Percentiles rank a stretch among this genome's conserved stretches.
phyloP scores from a whole-genome alignment of 2,888 invertebrate species.

The Taphrorychus bicolor region DNA sequence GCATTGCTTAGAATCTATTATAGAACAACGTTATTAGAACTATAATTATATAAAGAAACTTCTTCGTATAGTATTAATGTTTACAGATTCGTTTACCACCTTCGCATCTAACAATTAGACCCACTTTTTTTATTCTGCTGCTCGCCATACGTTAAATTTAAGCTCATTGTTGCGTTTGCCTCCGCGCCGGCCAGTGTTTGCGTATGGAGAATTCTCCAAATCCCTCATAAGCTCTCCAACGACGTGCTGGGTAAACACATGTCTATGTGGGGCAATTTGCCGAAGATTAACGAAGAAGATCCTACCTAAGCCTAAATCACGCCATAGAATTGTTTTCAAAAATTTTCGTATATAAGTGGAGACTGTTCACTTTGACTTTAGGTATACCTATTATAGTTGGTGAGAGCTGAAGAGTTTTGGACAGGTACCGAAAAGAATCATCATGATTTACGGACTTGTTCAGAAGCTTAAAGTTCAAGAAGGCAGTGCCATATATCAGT shows the following conservation, averaged over 20 bases:
- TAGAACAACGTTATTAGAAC: no score
- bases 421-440: neutral
- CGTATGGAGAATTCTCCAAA: neutral
- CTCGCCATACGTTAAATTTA: no score
- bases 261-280: constrained; percentile 1
- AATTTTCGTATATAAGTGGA: neutral
- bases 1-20: no score
- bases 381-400: no score
- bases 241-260: neutral
- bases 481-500: constrained; percentile 35
- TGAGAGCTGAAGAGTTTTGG: no score
- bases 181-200: neutral
- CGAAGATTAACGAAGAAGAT: neutral
- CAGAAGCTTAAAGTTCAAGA: constrained; percentile 11
- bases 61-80: no score
- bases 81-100: neutral
- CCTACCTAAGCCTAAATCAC: neutral
- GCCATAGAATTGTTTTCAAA: neutral
- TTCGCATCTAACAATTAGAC: neutral
- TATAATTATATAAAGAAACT: no score
- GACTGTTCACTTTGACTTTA: no score
- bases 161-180: no score
- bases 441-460: constrained; percentile 20
- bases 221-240: neutral
- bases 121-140: no score